Conservation (phyloP, 2,797 vertebrate species). For the Eupleurogrammus muticus region DNA sequence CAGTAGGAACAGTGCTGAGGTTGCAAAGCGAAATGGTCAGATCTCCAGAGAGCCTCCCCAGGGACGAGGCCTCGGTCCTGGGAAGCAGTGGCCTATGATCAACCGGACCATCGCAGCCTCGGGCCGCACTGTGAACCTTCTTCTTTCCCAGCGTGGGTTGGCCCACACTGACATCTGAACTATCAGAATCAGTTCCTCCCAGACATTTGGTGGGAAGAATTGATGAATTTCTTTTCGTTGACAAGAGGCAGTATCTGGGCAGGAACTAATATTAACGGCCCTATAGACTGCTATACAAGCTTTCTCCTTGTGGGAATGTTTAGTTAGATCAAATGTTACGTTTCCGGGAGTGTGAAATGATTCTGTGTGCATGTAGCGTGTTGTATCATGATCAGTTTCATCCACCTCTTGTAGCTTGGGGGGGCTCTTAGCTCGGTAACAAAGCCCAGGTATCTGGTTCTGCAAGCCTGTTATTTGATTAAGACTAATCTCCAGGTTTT, state of each 20-base stretch:
- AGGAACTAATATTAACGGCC: conserved; percentile 77
- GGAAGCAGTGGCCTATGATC: conserved; percentile 79
- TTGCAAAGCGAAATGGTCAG: conserved; percentile 48
- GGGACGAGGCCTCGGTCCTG: conserved; percentile 81
- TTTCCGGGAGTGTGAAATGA: conserved; percentile 66
- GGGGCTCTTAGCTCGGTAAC: conserved; percentile 56
- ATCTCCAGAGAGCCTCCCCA: conserved; percentile 64
- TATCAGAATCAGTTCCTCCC: conserved; percentile 69
- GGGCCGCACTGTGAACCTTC: conserved; percentile 68
- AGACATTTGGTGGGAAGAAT: conserved; percentile 81
- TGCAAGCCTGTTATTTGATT: conserved; percentile 73
- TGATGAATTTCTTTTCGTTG: conserved; percentile 69
- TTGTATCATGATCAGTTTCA: conserved; percentile 68
- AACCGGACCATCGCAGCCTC: conserved; percentile 61
- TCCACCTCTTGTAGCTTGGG: conserved; percentile 58
- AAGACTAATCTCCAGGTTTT: conserved; percentile 73
- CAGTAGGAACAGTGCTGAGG: conserved; percentile 59
- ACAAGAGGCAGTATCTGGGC: conserved; percentile 68
- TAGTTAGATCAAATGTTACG: conserved; percentile 57
- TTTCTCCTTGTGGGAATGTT: conserved; percentile 78
- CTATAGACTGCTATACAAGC: conserved; percentile 64
- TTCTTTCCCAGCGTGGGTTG: conserved; percentile 69
- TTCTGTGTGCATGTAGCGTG: conserved; percentile 63
- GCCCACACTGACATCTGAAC: conserved; percentile 66
- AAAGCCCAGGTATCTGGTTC: conserved; percentile 75